Conservation (phyloP, 2,797 vertebrate species). For the Paratrypauchen microcephalus region DNA sequence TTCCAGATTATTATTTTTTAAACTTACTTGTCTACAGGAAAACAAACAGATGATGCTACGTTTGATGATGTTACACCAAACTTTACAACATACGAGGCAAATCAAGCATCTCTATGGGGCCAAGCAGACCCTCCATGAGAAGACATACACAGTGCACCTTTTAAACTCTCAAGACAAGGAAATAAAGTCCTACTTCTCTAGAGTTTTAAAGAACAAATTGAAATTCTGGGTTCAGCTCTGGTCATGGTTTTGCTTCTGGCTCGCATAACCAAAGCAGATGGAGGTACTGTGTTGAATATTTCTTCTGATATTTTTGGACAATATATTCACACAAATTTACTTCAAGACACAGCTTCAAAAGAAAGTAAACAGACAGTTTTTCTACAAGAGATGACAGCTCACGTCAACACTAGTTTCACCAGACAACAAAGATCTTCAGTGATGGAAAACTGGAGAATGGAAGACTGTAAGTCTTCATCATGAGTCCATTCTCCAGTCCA, state of each 20-base stretch:
- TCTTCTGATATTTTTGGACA: not conserved
- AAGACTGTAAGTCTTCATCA: too few species aligned
- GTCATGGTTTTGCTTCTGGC: not conserved
- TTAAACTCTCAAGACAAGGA: not conserved
- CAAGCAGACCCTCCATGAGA: not conserved
- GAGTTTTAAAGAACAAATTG: not conserved
- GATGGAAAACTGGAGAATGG: not conserved
- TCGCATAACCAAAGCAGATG: not conserved
- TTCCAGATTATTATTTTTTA: too few species aligned
- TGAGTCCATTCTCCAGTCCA: too few species aligned
- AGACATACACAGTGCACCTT: not conserved
- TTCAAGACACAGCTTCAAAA: not conserved
- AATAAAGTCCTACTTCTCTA: too few species aligned
- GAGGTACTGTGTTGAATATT: not conserved
- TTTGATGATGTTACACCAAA: too few species aligned
- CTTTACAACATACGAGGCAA: too few species aligned
- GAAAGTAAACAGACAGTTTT: slow-evolving; percentile 3
- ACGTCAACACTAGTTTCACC: not conserved
- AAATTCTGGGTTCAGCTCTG: not conserved
- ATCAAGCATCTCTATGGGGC: too few species aligned
- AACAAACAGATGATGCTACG: too few species aligned
- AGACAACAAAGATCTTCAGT: not conserved
- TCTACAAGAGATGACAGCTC: not conserved
- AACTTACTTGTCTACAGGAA: too few species aligned
- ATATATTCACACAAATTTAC: slow-evolving; percentile 2